A percentile compares a stretch with the other conserved stretches of the same genome.
Evolutionary conservation across 2,113 vertebrate genomes (phyloP).

Genomic region (Eidolon helvum): DNA sequence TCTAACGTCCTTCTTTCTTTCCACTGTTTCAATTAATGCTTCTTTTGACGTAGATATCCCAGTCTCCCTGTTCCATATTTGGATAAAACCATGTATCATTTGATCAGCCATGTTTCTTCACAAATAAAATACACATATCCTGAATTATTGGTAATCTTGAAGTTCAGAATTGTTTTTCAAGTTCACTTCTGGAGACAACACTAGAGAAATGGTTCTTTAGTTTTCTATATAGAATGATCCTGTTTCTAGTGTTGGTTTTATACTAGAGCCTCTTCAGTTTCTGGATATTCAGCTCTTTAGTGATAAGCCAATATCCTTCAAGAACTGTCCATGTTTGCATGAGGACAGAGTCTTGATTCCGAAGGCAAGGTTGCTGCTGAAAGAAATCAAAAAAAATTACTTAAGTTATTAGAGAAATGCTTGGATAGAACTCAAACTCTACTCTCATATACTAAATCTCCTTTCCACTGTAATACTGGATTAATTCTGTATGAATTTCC

Average conservation of each 20-base stretch:
- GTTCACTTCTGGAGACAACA: background rate
- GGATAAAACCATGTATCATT: background rate
- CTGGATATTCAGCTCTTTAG: background rate
- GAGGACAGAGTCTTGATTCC: slow-evolving; percentile 3
- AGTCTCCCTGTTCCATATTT: background rate
- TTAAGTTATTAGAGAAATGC: slow-evolving; percentile 19
- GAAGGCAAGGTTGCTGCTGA: background rate
- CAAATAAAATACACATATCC: background rate
- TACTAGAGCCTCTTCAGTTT: background rate
- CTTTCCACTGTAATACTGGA: slow-evolving; percentile 1
- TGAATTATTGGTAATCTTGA: background rate
- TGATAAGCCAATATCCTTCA: background rate
- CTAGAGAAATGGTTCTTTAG: slow-evolving; percentile 10
- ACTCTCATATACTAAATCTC: background rate
- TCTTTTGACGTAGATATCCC: background rate
- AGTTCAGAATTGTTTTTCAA: background rate
- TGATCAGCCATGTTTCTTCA: background rate
- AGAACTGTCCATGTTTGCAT: background rate
- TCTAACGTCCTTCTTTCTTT: background rate
- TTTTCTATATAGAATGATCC: background rate
- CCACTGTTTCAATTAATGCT: background rate
- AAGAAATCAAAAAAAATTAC: slow-evolving; percentile 8
- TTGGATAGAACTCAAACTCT: background rate
- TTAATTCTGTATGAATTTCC: slow-evolving; percentile 18
- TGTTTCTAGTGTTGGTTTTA: slow-evolving; percentile 15